Conservation (phyloP, 2,797 vertebrate species). For the Tarsius wallacei region DNA sequence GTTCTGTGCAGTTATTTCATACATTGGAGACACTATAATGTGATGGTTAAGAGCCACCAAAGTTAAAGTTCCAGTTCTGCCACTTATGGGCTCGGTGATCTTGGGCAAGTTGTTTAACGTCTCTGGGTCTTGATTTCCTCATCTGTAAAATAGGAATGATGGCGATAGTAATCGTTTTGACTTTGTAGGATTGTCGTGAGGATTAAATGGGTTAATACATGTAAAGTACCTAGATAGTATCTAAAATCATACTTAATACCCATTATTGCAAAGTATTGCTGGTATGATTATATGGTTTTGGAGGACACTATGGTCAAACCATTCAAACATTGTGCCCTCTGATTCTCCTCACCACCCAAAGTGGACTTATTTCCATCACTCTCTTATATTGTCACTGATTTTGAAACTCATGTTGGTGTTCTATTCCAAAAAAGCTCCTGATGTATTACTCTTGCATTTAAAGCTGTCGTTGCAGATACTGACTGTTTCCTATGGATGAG, state of each 20-base stretch:
- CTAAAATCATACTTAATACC: neutral
- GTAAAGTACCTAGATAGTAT: neutral
- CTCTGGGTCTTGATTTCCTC: neutral
- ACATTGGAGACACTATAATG: neutral
- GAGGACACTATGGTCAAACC: neutral
- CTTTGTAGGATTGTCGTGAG: neutral
- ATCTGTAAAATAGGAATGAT: neutral
- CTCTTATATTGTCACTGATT: slow-evolving; percentile 30
- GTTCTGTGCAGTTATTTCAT: slow-evolving; percentile 19
- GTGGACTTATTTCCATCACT: neutral
- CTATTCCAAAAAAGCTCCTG: neutral
- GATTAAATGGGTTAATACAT: slow-evolving; percentile 35
- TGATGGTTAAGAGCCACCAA: neutral
- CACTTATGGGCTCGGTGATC: neutral
- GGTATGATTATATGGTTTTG: neutral
- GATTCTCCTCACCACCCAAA: neutral
- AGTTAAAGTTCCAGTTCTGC: neutral
- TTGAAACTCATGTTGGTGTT: neutral
- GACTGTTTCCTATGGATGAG: neutral
- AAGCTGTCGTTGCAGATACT: neutral
- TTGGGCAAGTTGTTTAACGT: slow-evolving; percentile 39
- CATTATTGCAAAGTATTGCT: neutral
- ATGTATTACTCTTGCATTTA: slow-evolving; percentile 8
- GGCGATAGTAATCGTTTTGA: slow-evolving; percentile 3
- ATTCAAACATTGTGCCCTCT: neutral